Conservation (phyloP, 2,113 vertebrate species). For the Carlito syrichta region DNA sequence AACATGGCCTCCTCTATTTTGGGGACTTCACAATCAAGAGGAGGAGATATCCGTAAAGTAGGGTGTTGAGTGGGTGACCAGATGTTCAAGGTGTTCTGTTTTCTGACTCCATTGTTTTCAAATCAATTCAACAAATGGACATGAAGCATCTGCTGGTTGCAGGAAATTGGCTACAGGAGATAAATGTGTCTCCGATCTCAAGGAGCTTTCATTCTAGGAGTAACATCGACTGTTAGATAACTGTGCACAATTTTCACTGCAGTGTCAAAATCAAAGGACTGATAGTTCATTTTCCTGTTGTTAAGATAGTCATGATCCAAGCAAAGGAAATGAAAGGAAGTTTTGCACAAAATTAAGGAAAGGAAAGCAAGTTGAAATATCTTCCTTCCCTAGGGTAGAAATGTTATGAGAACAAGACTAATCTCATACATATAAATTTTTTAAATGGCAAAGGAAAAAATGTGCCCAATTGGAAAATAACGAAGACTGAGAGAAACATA, state of each 20-base stretch:
- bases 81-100: neutral
- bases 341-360: constrained; percentile 10
- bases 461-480: constrained; percentile 29
- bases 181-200: neutral
- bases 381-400: neutral
- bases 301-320: neutral
- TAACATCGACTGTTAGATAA: neutral
- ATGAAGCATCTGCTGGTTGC: neutral
- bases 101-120: neutral
- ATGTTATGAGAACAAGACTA: neutral
- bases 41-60: neutral
- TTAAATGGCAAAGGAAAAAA: constrained; percentile 4
- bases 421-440: neutral
- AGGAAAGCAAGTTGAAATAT: neutral
- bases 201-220: neutral
- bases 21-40: neutral
- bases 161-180: neutral
- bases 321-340: constrained; percentile 16
- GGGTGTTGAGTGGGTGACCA: neutral
- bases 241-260: neutral
- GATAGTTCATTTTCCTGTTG: neutral
- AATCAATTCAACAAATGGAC: neutral
- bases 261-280: neutral
- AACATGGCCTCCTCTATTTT: neutral
- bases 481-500: constrained; percentile 22